Conservation (phyloP, 2,113 vertebrate species). For the Rousettus leschenaultii region DNA sequence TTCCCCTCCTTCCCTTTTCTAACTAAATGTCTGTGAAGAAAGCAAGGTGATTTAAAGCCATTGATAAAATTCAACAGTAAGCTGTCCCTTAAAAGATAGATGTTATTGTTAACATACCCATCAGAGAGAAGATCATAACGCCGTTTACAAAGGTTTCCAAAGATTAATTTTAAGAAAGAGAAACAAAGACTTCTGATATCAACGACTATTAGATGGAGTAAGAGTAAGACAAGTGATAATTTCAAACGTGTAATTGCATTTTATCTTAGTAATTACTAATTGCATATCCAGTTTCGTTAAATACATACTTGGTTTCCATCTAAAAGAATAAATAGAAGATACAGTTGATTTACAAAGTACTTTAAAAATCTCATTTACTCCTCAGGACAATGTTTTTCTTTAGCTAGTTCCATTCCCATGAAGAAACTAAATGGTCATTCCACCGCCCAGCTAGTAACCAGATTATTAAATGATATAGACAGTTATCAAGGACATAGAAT, state of each 20-base stretch:
- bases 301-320: neutral
- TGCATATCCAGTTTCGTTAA: neutral
- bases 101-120: neutral
- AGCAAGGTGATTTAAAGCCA: conserved; percentile 18
- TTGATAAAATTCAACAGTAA: neutral
- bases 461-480: neutral
- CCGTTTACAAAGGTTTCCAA: neutral
- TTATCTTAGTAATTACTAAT: conserved; percentile 19
- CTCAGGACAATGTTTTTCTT: neutral
- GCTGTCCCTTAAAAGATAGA: neutral
- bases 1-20: neutral
- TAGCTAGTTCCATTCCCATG: neutral
- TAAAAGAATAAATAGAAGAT: neutral
- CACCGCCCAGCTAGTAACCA: neutral
- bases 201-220: neutral
- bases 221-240: conserved; percentile 21
- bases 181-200: neutral
- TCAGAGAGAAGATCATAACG: neutral
- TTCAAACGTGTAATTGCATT: conserved; percentile 24
- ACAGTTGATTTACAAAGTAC: neutral
- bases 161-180: neutral
- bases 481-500: neutral
- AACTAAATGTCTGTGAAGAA: neutral
- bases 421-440: neutral
- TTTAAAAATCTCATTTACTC: conserved; percentile 3